Base-by-base conservation (phyloP, 2,113 vertebrate species). In the Cynoglossus semilaevis region DNA sequence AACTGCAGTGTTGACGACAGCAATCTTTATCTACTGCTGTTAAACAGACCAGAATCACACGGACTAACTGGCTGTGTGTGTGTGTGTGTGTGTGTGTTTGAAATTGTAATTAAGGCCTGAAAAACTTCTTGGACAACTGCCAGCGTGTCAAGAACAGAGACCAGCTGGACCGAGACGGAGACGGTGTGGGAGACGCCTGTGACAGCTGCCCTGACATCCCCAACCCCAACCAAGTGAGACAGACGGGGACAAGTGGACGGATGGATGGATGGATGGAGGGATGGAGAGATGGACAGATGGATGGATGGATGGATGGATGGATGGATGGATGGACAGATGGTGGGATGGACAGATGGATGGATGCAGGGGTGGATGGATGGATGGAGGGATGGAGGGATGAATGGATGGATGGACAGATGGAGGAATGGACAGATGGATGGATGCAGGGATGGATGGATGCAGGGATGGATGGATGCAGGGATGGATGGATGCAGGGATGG, bases 61-160 rank as follows among this genome's bases (percentile, higher is more conserved):
- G 37, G 19, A 40, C n/a, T 46, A 38, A 68, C 56, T 51, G 19
- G 54, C 19, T 19, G 7, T 7, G 43, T 60, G 41, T 12, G 1
- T 55, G 9, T 54, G 9, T 18, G n/a, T 19, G 7, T 7, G 43
- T 60, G 41, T 12, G 1, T 55, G 9, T 54, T 10, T 18, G 57
- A 42, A 41, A 19, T 57, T 51, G 17, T 53, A 4, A 36, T 1
- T 9, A 77, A 99, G 97, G 95, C 63, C 77, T 98, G 77, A 96
- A 93, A 76, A 99, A 99, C 75, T 92, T 97, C 79, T 75, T 99
- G 86, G 97, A 99, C 81, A 99, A 99, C 76, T 99, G 97, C 72
- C 96, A 92, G 50, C 91, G 70, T n/a, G 87, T 97, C 50, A 84
- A 93, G 62, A 99, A 99, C 62, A 72, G 67, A 67, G 90, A 96